Evolutionary conservation across 2,888 invertebrate species (phyloP), one percentile per base, ranked within the genome.

Genomic region (Hyposoter didymator): DNA sequence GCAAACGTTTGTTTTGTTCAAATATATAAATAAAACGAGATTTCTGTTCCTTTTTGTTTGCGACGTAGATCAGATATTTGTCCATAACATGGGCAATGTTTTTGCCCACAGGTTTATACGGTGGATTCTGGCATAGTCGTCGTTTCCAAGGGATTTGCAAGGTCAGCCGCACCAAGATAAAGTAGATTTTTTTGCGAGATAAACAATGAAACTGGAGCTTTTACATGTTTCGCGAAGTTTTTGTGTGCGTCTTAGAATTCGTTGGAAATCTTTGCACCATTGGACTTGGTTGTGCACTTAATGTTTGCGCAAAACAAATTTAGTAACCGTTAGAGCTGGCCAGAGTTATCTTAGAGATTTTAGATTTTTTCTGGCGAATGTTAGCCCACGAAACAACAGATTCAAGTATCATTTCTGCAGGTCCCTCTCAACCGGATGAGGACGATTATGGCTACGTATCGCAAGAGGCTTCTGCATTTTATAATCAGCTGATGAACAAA

Each of bases 391-490:
- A 14, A 39, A 22, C 22, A 19, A 12, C 7, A 45, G 2, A 32
- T 59, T 35, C 14, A 59, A 7, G 19, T 8, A 82, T 81, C 39
- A 74, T 84, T 70, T 85, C 85, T 82, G 55, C 85, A 94, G 95
- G 97, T 0, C 96, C 96, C 0, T 96, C 96, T 1, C 97, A 98
- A 90, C 97, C 97, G 0, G 98, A 98, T 90, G 97, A 98, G 92
- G 98, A 98, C 94, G 98, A 98, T 92, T 98, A 98, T 92, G 98
- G 98, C 0, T 98, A 98, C 92, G 97, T 97, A 55, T 98, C 98
- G 0, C 97, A 96, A 90, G 97, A 97, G 93, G 97, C 98, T 1
- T 96, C 97, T 64, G 97, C 96, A 43, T 95, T 97, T 89, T 98
- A 98, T 92, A 96, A 96, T 88, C 97, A 98, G 93, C 96, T 98